Evolutionary conservation across 2,888 invertebrate species (phyloP), one percentile per base, ranked within the genome.

Genomic region (Eristalinus sepulchralis): DNA sequence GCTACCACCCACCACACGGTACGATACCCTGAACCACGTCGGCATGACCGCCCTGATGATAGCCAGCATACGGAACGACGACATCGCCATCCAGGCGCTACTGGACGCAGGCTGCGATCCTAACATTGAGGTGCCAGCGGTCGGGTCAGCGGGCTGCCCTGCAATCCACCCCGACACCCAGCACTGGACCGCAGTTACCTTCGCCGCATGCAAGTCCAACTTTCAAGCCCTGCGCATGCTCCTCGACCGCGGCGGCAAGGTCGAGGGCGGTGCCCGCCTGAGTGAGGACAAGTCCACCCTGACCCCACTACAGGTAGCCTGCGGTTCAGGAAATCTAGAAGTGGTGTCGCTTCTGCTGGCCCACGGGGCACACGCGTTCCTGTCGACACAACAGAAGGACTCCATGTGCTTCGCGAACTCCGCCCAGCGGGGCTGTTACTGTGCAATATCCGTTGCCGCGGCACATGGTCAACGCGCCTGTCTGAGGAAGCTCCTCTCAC

Each of bases 101-200:
- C 92, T 97, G 39, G 97, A 97, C 91, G 95, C 96, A 0, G 97
- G 97, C 0, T 97, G 97, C 2, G 96, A 97, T 89, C 95, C 96
- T 0, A 97, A 98, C 91, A 93, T 96, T 1, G 97, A 97, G 93
- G 97, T 97, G 11, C 96, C 96, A 4, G 88, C 90, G 0, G 89
- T 91, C 1, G 90, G 91, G 0, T 84, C 89, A 76, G 83, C 84
- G 62, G 93, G 94, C 9, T 93, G 93, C 88, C 93, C 94, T 8
- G 94, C 94, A 34, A 93, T 94, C 10, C 94, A 95, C 93, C 95
- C 70, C n/a, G 96, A 96, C 90, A 95, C 95, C 0, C 96, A 96
- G 88, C 95, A 96, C 89, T 98, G 98, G 98, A 98, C 98, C 0
- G 97, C 98, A 0, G 93, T 98, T 17, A 97, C 97, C 39, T 98